Evolutionary conservation across 2,797 vertebrate species (phyloP).

Genomic region (Chelmon rostratus): DNA sequence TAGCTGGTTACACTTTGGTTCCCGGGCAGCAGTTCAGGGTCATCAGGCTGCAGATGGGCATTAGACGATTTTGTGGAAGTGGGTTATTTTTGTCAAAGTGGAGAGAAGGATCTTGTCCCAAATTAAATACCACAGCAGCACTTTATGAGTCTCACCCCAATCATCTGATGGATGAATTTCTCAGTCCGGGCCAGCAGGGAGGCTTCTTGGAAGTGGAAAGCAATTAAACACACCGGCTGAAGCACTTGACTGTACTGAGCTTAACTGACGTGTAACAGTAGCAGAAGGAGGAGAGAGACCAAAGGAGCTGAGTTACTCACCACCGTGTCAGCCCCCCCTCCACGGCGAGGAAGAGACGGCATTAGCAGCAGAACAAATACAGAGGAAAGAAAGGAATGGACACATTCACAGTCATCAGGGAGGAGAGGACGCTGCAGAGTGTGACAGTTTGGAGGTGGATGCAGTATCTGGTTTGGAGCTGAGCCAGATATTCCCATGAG

Average conservation of each 20-base stretch:
- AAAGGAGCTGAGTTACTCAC: constrained; percentile 30
- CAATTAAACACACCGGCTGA: constrained; percentile 71
- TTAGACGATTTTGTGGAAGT: constrained; percentile 3
- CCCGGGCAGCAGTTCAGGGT: not conserved
- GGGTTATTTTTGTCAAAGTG: constrained; percentile 19
- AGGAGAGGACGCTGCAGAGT: constrained; percentile 22
- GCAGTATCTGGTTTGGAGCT: constrained; percentile 43
- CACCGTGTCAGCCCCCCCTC: constrained; percentile 48
- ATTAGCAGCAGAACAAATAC: constrained; percentile 65
- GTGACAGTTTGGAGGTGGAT: constrained; percentile 44
- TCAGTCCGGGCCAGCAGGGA: constrained; percentile 58
- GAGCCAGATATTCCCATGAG: constrained; percentile 37
- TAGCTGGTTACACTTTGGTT: not conserved
- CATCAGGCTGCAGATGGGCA: constrained; percentile 17
- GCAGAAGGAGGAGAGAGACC: constrained; percentile 53
- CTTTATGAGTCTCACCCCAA: constrained; percentile 35
- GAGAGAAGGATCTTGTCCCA: constrained; percentile 15
- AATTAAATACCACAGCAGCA: constrained; percentile 29
- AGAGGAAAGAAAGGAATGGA: constrained; percentile 27
- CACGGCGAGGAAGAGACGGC: constrained; percentile 39
- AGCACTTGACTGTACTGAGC: constrained; percentile 44
- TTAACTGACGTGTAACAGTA: constrained; percentile 47
- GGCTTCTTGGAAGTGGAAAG: constrained; percentile 61
- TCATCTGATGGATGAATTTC: constrained; percentile 50
- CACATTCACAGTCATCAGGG: constrained; percentile 34